Percentiles rank a stretch among this genome's conserved stretches.
Evolutionary conservation across 1,140 invertebrate genomes (phyloP).

Genomic region (Daktulosphaira vitifoliae): DNA sequence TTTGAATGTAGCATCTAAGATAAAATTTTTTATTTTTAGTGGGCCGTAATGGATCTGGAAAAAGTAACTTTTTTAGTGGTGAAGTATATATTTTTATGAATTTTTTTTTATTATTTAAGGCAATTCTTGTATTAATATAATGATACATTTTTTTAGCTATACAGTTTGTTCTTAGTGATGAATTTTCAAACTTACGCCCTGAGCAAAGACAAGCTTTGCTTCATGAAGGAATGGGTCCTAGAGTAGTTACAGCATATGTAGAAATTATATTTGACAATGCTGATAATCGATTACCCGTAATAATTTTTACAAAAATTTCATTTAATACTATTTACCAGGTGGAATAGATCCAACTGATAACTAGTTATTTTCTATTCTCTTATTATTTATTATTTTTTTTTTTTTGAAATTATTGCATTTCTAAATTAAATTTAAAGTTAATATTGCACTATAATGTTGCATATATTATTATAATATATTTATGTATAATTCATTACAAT

Average conservation of each 20-base stretch:
- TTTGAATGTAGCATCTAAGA: no score
- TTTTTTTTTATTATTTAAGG: neutral
- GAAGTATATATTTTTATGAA: slow-evolving; percentile 37
- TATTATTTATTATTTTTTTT: neutral
- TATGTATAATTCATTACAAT: no score
- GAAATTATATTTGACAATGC: slow-evolving; percentile 99
- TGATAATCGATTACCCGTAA: slow-evolving; percentile 90
- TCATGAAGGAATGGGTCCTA: slow-evolving; percentile 94
- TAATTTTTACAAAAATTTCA: slow-evolving; percentile 29
- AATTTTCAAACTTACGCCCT: slow-evolving; percentile 92
- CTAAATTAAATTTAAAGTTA: neutral
- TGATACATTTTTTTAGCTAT: slow-evolving; percentile 62
- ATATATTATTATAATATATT: no score
- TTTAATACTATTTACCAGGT: neutral
- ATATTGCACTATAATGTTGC: no score
- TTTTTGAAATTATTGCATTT: no score
- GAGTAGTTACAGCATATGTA: slow-evolving; percentile 94
- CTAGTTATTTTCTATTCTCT: neutral
- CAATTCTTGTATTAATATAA: neutral
- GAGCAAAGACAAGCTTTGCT: slow-evolving; percentile 91
- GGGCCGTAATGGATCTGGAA: slow-evolving; percentile 93
- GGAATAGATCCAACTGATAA: no score
- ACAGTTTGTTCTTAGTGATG: slow-evolving; percentile 99
- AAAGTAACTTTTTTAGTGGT: slow-evolving; percentile 99
- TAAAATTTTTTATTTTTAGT: slow-evolving; percentile 57